Conservation (phyloP, 2,113 vertebrate species). For the Thunnus thynnus region DNA sequence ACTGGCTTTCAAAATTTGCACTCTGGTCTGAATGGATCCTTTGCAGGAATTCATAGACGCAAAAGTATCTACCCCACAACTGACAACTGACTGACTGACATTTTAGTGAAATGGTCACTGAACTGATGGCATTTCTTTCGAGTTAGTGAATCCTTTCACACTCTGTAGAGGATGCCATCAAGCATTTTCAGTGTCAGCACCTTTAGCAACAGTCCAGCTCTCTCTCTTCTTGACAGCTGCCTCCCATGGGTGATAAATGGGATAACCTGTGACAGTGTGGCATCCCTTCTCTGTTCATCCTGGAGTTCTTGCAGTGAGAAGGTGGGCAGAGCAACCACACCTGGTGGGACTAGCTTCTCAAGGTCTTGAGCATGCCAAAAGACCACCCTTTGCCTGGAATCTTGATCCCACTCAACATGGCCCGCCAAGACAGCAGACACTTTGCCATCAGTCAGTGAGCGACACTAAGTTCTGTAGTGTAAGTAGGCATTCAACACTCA, state of each 20-base stretch:
- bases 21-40: no score
- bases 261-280: background rate
- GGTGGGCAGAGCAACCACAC: background rate
- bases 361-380: slow-evolving; percentile 14
- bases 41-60: no score
- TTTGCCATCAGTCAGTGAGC: background rate
- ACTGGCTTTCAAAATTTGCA: no score
- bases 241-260: accelerated
- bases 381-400: background rate
- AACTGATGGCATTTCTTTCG: background rate
- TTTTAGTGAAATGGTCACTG: no score
- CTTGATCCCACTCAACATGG: background rate
- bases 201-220: accelerated
- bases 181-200: background rate
- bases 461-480: background rate
- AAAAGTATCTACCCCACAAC: no score
- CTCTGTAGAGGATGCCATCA: slow-evolving; percentile 4
- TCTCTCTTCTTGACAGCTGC: background rate
- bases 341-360: background rate
- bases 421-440: slow-evolving; percentile 8
- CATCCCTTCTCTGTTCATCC: background rate
- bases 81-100: no score
- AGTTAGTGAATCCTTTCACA: background rate
- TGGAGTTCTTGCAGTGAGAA: no score
- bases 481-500: background rate